Base-by-base conservation (phyloP, 2,113 vertebrate genomes). In the Otocyon megalotis region DNA sequence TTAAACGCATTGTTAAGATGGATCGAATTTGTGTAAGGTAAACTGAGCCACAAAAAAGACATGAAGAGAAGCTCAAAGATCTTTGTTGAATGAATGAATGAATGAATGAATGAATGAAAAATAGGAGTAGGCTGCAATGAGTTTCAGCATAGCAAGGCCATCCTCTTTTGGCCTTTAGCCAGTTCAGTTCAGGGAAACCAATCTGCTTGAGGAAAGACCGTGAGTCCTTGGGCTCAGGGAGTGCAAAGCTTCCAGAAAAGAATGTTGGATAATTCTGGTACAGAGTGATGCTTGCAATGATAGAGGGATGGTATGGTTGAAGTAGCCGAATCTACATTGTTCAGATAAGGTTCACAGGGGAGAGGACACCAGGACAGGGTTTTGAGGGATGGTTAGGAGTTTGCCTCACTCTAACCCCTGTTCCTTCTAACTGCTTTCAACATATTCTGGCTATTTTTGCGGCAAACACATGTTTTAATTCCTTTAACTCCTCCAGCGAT, bases 331-430 rank as follows among this genome's bases (percentile, higher is more conserved):
- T 63, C 50, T 93, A 24, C 32, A 5, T 35, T 86, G 54, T 58
- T 67, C 30, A 11, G 56, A n/a, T n/a, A 53, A 88, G 30, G 5
- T 62, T 50, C 54, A 22, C 13, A 53, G 28, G 20, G 62, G 12
- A 92, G 50, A 54, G 15, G 72, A 54, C 43, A 63, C 20, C 7
- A 69, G 58, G 50, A n/a, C 35, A 60, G 63, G 82, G 20, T 82
- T 95, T 90, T 79, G 54, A 83, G 76, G 85, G 54, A 56, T 93
- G 56, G 74, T n/a, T 77, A 96, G 67, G 90, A 96, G 72, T 83
- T 89, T 56, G 12, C 16, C 43, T 35, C n/a, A 65, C 5, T 60
- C 1, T 82, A 62, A 54, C 6, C 10, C 32, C 5, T 28, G 12
- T 43, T 76, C 32, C 24, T 48, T 43, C 5, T 76, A 58, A 50